These are phyloP conservation scores for Meghimatium bilineatum DNA, from an alignment of 2,888 invertebrate species.

Conservation along the genomic window DNA sequence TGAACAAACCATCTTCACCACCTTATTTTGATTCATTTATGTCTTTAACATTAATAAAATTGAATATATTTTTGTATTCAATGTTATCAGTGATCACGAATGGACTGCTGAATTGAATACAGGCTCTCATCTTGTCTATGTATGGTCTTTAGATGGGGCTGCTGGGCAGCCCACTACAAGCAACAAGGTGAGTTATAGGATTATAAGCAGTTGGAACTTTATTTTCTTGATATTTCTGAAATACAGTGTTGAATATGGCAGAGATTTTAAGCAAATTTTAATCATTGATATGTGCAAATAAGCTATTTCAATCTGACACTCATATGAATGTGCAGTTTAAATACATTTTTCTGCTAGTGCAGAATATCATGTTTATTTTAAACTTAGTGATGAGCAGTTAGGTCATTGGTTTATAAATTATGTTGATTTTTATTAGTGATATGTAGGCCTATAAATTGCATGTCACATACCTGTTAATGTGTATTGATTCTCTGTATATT, in stretches of 20 bases:
- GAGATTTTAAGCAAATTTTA: neutral
- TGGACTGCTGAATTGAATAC: constrained; percentile 48
- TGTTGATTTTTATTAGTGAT: neutral
- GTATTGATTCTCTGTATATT: no score
- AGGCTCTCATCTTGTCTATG: constrained; percentile 50
- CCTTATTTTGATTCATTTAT: no score
- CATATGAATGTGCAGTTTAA: neutral
- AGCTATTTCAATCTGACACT: no score
- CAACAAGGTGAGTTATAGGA: constrained; percentile 29
- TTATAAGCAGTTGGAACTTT: neutral
- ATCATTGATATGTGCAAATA: neutral
- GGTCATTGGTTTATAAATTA: neutral
- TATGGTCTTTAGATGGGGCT: constrained; percentile 44
- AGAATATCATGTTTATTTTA: neutral
- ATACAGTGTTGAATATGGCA: neutral
- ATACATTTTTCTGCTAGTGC: neutral
- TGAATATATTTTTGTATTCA: neutral
- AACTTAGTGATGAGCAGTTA: neutral
- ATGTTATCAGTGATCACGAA: constrained; percentile 46
- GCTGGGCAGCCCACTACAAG: constrained; percentile 27
- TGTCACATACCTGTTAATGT: no score
- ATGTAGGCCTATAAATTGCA: neutral
- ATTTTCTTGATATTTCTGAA: neutral
- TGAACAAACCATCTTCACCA: no score
- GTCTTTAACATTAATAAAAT: no score